Evolutionary conservation across 2,888 invertebrate genomes (phyloP).

Genomic region (Epistrophe grossulariae): DNA sequence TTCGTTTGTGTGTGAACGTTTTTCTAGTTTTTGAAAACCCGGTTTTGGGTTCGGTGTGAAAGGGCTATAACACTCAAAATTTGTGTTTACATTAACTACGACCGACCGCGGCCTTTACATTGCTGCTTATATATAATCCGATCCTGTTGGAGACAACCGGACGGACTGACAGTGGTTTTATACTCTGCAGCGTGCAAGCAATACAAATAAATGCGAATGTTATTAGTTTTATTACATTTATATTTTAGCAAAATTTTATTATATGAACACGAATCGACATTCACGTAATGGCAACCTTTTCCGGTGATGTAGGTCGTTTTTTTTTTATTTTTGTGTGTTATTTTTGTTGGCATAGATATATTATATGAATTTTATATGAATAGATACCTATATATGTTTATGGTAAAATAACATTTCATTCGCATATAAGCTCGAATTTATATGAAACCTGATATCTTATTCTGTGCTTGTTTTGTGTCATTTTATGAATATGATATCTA

Average conservation of each 20-base stretch:
- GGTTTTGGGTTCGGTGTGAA: too few species aligned
- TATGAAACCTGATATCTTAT: slow-evolving; percentile 49
- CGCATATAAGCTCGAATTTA: not conserved
- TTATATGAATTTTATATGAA: not conserved
- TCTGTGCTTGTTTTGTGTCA: slow-evolving; percentile 48
- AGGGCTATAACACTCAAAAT: too few species aligned
- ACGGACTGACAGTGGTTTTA: not conserved
- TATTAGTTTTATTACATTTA: slow-evolving; percentile 68
- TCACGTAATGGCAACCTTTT: slow-evolving; percentile 44
- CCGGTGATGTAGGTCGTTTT: slow-evolving; percentile 18
- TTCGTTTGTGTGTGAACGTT: too few species aligned
- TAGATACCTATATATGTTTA: not conserved
- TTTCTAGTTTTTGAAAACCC: too few species aligned
- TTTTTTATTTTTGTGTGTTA: not conserved
- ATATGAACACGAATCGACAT: slow-evolving; percentile 58
- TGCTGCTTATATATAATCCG: not conserved
- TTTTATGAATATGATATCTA: slow-evolving; percentile 55
- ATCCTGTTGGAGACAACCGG: not conserved
- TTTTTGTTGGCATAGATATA: not conserved
- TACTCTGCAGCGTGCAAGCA: slow-evolving; percentile 41
- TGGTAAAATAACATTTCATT: not conserved
- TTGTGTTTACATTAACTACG: not conserved
- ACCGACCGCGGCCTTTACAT: not conserved
- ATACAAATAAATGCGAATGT: slow-evolving; percentile 53
- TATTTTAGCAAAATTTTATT: slow-evolving; percentile 63